Evolutionary conservation across 2,113 vertebrate species (phyloP).

Genomic region (Chunga burmeisteri): DNA sequence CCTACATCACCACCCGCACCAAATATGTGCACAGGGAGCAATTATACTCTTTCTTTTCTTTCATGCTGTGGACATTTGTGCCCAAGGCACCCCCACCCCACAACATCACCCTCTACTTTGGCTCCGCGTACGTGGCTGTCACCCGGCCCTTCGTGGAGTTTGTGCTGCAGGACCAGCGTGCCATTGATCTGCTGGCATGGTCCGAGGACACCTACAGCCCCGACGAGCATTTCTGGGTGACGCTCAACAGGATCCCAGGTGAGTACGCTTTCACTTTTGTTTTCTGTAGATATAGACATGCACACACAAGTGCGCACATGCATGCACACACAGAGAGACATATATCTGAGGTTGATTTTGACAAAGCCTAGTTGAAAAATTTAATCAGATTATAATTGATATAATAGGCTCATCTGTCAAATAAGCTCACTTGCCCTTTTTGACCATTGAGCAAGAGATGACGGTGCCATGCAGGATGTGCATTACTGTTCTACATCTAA

Average conservation of each 20-base stretch:
- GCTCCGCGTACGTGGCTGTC: constrained; percentile 39
- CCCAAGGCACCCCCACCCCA: neutral
- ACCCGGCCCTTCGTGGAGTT: constrained; percentile 48
- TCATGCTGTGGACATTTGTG: neutral
- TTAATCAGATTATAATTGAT: neutral
- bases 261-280: neutral
- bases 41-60: constrained; percentile 30
- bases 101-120: constrained; percentile 67
- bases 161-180: neutral
- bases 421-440: neutral
- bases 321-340: neutral
- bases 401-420: neutral
- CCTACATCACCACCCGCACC: neutral
- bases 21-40: constrained; percentile 45
- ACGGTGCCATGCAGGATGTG: neutral
- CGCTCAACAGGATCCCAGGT: constrained; percentile 69
- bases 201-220: constrained; percentile 72
- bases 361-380: neutral
- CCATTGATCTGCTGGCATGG: constrained; percentile 52
- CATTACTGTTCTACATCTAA: rapidly evolving
- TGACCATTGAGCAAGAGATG: neutral
- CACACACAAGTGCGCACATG: no score
- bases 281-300: neutral
- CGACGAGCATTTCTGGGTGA: constrained; percentile 74
- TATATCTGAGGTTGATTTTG: neutral